Conservation (phyloP, 2,888 invertebrate species). For the Perithous albicinctus region DNA sequence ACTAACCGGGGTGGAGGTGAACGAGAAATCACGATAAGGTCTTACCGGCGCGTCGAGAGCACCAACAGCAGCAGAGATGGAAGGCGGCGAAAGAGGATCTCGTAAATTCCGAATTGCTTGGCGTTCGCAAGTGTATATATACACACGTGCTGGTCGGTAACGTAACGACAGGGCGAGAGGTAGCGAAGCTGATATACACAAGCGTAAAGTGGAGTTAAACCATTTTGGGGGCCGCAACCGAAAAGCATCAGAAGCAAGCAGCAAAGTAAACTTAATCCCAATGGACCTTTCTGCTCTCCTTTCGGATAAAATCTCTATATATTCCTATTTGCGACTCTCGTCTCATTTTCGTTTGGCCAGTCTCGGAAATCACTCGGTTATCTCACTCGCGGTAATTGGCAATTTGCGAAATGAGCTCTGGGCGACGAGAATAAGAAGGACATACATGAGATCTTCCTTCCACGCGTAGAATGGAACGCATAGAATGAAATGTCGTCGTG, state of each 20-base stretch:
- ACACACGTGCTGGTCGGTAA: neutral
- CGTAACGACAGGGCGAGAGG: slow-evolving; percentile 17
- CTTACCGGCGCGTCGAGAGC: neutral
- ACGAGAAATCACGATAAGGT: slow-evolving; percentile 32
- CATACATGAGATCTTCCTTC: slow-evolving; percentile 11
- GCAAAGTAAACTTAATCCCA: slow-evolving; percentile 28
- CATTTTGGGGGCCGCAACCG: slow-evolving; percentile 19
- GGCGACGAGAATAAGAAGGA: slow-evolving; percentile 23
- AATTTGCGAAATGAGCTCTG: slow-evolving; percentile 71
- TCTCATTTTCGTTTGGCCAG: slow-evolving; percentile 7
- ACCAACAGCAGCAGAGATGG: neutral
- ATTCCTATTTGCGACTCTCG: slow-evolving; percentile 35
- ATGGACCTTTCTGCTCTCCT: slow-evolving; percentile 19
- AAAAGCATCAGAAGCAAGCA: slow-evolving; percentile 11
- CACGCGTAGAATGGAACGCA: slow-evolving; percentile 28
- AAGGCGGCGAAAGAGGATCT: slow-evolving; percentile 14
- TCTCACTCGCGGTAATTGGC: slow-evolving; percentile 72
- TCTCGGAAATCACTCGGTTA: slow-evolving; percentile 48
- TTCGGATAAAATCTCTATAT: slow-evolving; percentile 58
- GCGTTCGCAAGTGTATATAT: neutral
- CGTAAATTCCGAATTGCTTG: slow-evolving; percentile 32
- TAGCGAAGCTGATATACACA: slow-evolving; percentile 5
- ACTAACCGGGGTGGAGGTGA: slow-evolving; percentile 12
- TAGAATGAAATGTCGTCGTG: slow-evolving; percentile 32
- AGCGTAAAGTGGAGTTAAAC: neutral